These are phyloP conservation scores for Ferdinandea cuprea DNA, from an alignment of 2,888 invertebrate species.

Conservation along the genomic window DNA sequence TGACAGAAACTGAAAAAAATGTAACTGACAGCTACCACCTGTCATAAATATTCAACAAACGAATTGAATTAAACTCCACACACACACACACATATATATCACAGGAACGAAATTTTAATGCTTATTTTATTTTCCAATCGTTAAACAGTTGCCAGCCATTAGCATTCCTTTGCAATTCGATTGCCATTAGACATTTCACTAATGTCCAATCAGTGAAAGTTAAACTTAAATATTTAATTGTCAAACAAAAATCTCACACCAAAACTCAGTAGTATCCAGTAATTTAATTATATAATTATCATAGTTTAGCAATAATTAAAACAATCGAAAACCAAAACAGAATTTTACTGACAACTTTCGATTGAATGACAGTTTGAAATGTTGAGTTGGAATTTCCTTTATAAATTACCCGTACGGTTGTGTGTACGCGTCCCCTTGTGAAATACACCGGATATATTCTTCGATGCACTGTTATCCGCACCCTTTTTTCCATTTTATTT, in stretches of 20 bases:
- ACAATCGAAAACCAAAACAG: not conserved
- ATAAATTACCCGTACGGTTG: conserved; percentile 31
- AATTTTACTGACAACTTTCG: conserved; percentile 13
- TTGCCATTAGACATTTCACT: conserved; percentile 20
- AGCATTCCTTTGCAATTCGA: conserved; percentile 11
- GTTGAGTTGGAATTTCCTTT: not conserved
- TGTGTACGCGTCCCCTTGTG: not conserved
- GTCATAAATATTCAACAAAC: conserved; percentile 12
- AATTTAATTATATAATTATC: conserved; percentile 23
- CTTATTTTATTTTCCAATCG: not conserved
- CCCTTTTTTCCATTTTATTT: conserved; percentile 24
- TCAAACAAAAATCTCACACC: not conserved
- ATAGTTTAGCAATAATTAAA: conserved; percentile 2
- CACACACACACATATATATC: not conserved
- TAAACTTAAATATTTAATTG: not conserved
- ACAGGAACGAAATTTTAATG: not conserved
- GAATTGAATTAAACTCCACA: not conserved
- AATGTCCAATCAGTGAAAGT: conserved; percentile 59
- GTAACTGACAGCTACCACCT: not conserved
- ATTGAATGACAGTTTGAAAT: conserved; percentile 12
- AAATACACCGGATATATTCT: conserved; percentile 24
- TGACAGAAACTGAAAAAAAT: not conserved
- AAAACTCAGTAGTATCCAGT: conserved; percentile 11
- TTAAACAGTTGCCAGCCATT: conserved; percentile 22
- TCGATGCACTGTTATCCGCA: conserved; percentile 31